Conservation (phyloP, 2,797 vertebrate species). For the Urophycis tenuis region DNA sequence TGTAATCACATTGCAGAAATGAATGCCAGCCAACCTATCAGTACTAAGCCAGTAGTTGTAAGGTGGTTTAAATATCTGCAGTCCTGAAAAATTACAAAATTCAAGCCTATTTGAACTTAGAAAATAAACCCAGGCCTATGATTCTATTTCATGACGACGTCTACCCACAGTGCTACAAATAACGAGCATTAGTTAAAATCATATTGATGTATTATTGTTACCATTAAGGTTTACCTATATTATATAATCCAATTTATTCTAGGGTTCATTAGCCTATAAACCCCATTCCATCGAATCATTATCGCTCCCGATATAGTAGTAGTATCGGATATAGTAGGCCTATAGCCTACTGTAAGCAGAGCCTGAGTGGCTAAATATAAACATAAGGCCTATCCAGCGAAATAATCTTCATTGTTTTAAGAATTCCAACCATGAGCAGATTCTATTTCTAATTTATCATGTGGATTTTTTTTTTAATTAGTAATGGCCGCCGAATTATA, state of each 20-base stretch:
- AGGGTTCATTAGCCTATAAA: neutral
- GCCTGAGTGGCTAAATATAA: neutral
- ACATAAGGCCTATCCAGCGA: neutral
- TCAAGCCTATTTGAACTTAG: neutral
- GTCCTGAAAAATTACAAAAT: neutral
- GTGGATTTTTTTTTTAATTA: neutral
- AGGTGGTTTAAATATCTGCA: neutral
- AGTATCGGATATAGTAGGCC: no score
- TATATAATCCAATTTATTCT: neutral
- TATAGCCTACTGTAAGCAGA: neutral
- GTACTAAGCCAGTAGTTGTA: neutral
- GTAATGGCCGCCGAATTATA: neutral
- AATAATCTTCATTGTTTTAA: neutral
- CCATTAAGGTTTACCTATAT: neutral
- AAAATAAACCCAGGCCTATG: neutral
- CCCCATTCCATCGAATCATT: neutral
- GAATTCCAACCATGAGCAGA: neutral
- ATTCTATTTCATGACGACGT: neutral
- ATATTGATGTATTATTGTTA: neutral
- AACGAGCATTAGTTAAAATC: neutral
- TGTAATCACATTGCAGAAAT: neutral
- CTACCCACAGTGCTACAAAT: neutral
- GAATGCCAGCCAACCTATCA: neutral
- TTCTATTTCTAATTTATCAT: neutral
- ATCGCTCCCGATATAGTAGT: neutral